These are phyloP conservation scores for Theropithecus gelada DNA, from an alignment of 2,113 vertebrate genomes.

Conservation along the genomic window DNA sequence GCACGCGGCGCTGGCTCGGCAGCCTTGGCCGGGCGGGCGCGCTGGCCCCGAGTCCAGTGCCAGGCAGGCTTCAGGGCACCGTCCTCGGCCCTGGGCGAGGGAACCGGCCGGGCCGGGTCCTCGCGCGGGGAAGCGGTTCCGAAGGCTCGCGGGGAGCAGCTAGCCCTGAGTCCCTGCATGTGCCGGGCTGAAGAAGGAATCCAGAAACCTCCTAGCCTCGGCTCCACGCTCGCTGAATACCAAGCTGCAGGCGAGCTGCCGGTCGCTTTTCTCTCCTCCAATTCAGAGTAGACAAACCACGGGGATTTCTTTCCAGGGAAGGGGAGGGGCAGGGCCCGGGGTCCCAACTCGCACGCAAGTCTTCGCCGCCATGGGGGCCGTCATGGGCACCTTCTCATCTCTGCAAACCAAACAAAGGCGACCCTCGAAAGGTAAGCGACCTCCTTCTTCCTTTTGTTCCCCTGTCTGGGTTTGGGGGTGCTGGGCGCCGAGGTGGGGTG, in stretches of 20 bases:
- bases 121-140: constrained; percentile 81
- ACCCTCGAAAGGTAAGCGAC: constrained; percentile 94
- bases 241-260: constrained; percentile 81
- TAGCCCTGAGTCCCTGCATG: constrained; percentile 85
- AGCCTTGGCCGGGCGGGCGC: constrained; percentile 78
- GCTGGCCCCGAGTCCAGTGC: constrained; percentile 79
- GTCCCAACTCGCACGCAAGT: constrained; percentile 76
- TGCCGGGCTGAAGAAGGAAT: constrained; percentile 81
- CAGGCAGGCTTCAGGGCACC: constrained; percentile 83
- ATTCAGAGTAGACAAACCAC: constrained; percentile 71
- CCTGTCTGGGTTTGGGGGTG: constrained; percentile 50
- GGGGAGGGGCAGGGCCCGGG: constrained; percentile 56
- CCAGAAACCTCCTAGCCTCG: constrained; percentile 73
- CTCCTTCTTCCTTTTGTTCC: constrained; percentile 69
- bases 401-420: constrained; percentile 96
- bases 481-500: constrained; percentile 42
- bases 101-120: constrained; percentile 82
- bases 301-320: constrained; percentile 69
- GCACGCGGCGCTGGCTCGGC: constrained; percentile 79
- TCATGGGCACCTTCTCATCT: constrained; percentile 97
- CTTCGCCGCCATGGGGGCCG: constrained; percentile 93
- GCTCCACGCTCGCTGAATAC: constrained; percentile 82
- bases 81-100: constrained; percentile 77
- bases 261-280: constrained; percentile 69
- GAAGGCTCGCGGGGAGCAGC: constrained; percentile 82